Evolutionary conservation across 2,888 invertebrate genomes (phyloP), one percentile per base, ranked within the genome.

Genomic region (Microplitis manilae): DNA sequence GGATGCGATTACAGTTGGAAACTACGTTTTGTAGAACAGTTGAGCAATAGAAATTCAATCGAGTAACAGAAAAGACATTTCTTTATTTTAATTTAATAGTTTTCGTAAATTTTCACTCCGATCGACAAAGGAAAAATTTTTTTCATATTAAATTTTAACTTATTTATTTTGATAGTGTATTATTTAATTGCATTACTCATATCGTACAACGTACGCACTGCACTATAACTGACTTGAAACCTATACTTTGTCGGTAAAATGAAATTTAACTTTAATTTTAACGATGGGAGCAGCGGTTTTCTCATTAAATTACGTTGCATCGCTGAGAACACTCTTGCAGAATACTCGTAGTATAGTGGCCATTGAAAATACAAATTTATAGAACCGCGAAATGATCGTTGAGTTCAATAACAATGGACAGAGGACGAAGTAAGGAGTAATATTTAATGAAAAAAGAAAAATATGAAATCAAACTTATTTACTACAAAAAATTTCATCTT

Each of bases 201-300:
- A 13, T 5, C 8, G 13, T 13, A 50, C 9, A 50, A 50, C 13
- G 8, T 50, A 8, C 50, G 41, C 17, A 41, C 17, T 68, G 59
- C 67, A 76, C 61, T 74, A 76, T 81, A 79, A 77, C 79, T 13
- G 50, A 50, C 50, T 50, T 8, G 13, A 13, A 50, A 50, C 50
- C 50, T 50, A 7, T 50, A 50, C 50, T 50, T 50, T 50, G 50
- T 50, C 8, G 7, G 50, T 80, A 77, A 80, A 79, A 81, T 81
- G 80, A 75, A 77, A 81, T 70, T 78, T 59, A 79, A 81, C 79
- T 79, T 76, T 72, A 75, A 79, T 81, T 76, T 39, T 15, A 20
- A 69, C 67, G 50, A 41, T 68, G 15, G 15, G 62, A 60, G 40
- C 38, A 40, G 17, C 13, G 60, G 30, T 68, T 38, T 73, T 69